Evolutionary conservation across 2,888 invertebrate species (phyloP).

Genomic region (Eupeodes luniger): DNA sequence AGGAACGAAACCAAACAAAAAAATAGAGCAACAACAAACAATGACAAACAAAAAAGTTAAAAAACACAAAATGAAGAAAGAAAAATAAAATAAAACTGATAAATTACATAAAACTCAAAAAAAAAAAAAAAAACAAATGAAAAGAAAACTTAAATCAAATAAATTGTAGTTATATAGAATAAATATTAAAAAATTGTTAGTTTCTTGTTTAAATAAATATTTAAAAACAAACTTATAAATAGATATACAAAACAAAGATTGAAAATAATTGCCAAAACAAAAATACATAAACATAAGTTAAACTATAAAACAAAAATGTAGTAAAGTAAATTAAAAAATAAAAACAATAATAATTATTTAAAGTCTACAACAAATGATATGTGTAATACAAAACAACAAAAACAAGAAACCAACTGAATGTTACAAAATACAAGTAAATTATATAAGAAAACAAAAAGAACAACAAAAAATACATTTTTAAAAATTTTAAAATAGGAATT

Average conservation of each 20-base stretch:
- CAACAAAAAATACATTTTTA: constrained; percentile 31
- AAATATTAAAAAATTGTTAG: constrained; percentile 74
- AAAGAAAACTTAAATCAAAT: constrained; percentile 71
- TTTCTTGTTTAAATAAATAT: constrained; percentile 68
- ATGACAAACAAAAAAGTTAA: constrained; percentile 28
- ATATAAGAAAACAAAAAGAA: constrained; percentile 17
- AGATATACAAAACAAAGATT: constrained; percentile 75
- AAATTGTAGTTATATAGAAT: constrained; percentile 68
- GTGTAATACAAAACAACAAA: constrained; percentile 55
- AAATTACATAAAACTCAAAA: constrained; percentile 23
- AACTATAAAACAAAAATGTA: constrained; percentile 77
- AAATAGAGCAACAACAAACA: constrained; percentile 51
- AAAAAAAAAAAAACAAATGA: constrained; percentile 46
- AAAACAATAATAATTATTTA: constrained; percentile 44
- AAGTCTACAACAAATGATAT: constrained; percentile 52
- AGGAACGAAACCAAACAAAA: constrained; percentile 54
- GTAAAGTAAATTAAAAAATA: constrained; percentile 48
- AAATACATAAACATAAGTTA: constrained; percentile 42
- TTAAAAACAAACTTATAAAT: constrained; percentile 28
- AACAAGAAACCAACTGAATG: constrained; percentile 61
- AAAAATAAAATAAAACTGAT: background rate
- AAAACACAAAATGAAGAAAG: constrained; percentile 40
- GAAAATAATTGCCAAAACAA: constrained; percentile 64
- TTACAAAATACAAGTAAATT: constrained; percentile 55
- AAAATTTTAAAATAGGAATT: constrained; percentile 44